Evolutionary conservation across 2,113 vertebrate genomes (phyloP), one percentile per base, ranked within the genome.

Genomic region (Pelodiscus sinensis): DNA sequence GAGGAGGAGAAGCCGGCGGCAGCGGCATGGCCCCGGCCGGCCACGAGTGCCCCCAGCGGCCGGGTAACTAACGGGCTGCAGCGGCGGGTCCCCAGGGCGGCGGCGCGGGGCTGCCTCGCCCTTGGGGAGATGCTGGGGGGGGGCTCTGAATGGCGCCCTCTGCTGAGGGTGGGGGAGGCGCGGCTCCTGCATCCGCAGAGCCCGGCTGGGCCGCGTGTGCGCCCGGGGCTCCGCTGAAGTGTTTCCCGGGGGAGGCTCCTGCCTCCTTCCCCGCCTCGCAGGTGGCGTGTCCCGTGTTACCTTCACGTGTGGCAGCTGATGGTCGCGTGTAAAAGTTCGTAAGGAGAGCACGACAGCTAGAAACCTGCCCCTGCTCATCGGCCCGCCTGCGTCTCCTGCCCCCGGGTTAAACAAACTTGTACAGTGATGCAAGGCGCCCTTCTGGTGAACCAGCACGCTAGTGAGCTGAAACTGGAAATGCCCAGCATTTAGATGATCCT

Each of bases 11-110:
- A 60, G 58, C 58, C 24, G 93, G 88, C 87, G 82, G 71, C 55
- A 54, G 25, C 15, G 19, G 87, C 84, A 94, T 96, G 96, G 87
- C 94, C 56, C 89, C 79, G 5, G 21, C 82, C 24, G 51, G 71
- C 68, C 25, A 14, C 75, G 31, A 18, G 6, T 31, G 50, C 29
- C 38, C 84, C 12, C 8, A 62, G 12, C 81, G 78, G 62, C 57
- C 27, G 16, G 88, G 93, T 88, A 90, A 90, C 81, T 87, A 60
- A 16, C 54, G 90, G 24, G 38, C 3, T 9, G 27, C 51, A 11
- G 14, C 8, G 18, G 16, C 19, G 51, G 19, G 18, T 19, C 5
- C 6, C 54, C 12, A 27, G 44, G 81, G 54, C 3, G 22, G 29
- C 3, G 44, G 12, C 75, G 14, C 19, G 5, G 73, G 73, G 35